Base-by-base conservation (phyloP, 2,797 vertebrate genomes). In the Bradypodion ventrale region DNA sequence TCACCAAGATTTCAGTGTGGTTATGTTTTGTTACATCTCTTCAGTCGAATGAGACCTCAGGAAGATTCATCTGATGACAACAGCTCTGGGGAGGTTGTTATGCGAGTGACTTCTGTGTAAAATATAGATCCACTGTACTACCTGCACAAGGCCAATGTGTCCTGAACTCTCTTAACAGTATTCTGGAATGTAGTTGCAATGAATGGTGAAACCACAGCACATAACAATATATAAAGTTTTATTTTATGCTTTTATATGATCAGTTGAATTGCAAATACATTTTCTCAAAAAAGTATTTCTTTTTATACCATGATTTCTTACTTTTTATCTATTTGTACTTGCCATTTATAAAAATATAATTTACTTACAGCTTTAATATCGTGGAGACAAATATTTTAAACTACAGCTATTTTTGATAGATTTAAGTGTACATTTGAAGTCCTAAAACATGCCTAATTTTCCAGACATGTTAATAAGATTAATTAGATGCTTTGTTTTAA, bases 31-130 rank as follows among this genome's bases (percentile, higher is more conserved):
- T 80, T 97, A 42, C 95, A 97, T 59, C 94, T 97, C 15, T 96
- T 97, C 93, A 97, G 85, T 86, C 90, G 96, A 79, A 90, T 97
- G 94, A 94, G 96, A 92, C 84, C 95, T 88, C 95, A 93, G 0
- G 97, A 95, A 88, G 95, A 95, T 70, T 87, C 95, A 16, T 93
- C 95, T 65, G 97, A 96, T 89, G 97, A 97, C 79, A 94, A 94
- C 5, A 95, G 95, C 88, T 97, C 97, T 0, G 97, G 97, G 69
- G 97, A 98, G 92, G 97, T 98, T 1, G 97, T 98, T 8, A 97
- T 98, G 89, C 97, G 97, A 85, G 97, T 98, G 35, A 98, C 98
- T 3, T 98, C 97, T 0, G 97, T 98, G 95, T 98, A 94, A 96
- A 84, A 25, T 25, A 87, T 52, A 59, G 21, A n/a, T 56, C 87